Percentiles rank a stretch among this genome's conserved stretches.
Evolutionary conservation across 2,797 vertebrate genomes (phyloP).

Genomic region (Pipistrellus nathusii): DNA sequence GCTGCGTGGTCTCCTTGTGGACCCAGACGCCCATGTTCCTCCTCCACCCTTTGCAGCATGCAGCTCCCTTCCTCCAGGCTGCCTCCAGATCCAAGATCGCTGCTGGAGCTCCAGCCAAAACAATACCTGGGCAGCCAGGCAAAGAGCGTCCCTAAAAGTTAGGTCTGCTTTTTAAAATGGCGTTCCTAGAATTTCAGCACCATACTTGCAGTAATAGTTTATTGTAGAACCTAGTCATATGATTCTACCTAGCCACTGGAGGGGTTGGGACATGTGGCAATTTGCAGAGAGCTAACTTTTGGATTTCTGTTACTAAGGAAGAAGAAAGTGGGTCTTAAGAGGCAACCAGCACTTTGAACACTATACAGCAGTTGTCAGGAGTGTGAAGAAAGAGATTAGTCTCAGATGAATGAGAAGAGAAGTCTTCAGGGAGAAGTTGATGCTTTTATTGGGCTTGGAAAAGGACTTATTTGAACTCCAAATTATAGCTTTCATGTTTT

Average conservation of each 20-base stretch:
- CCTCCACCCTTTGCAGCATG: neutral
- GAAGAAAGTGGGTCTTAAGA: neutral
- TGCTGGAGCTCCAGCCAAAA: neutral
- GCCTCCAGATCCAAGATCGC: neutral
- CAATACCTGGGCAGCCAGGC: neutral
- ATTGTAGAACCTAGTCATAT: neutral
- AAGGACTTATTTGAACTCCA: constrained; percentile 40
- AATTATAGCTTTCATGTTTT: constrained; percentile 12
- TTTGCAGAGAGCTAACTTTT: neutral
- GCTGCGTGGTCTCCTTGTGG: neutral
- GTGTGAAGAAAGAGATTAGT: neutral
- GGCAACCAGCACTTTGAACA: neutral
- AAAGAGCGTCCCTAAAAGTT: neutral
- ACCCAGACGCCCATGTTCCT: neutral
- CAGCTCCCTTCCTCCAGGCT: neutral
- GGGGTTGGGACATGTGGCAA: neutral
- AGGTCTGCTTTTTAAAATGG: neutral
- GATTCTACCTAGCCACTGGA: neutral
- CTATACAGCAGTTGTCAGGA: neutral
- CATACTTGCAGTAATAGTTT: neutral
- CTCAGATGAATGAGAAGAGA: neutral
- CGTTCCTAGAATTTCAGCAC: neutral
- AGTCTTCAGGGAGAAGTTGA: constrained; percentile 14
- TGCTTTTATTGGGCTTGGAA: neutral
- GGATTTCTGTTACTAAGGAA: constrained; percentile 30